A percentile compares a stretch with the other conserved stretches of the same genome.
Evolutionary conservation across 2,888 invertebrate species (phyloP).

Genomic region (Andrena bucephala): DNA sequence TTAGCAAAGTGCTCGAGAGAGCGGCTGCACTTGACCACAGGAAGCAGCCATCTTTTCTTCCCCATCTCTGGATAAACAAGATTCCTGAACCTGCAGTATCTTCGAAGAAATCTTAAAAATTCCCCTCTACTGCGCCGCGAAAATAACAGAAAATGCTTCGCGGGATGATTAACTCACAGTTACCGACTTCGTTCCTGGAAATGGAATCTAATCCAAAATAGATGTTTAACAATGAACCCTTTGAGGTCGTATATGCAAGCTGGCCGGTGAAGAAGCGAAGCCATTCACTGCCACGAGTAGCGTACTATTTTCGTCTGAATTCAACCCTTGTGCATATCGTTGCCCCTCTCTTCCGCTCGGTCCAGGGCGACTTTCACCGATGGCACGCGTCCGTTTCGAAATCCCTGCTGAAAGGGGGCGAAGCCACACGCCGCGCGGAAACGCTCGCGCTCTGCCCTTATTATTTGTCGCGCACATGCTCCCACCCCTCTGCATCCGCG

Average conservation of each 20-base stretch:
- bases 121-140: not conserved
- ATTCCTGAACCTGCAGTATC: not conserved
- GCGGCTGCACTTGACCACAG: constrained; percentile 78
- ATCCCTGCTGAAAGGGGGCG: constrained; percentile 64
- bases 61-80: constrained; percentile 57
- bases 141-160: not conserved
- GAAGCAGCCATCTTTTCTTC: constrained; percentile 67
- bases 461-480: constrained; percentile 70
- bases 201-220: constrained; percentile 32
- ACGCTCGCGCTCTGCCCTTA: constrained; percentile 66
- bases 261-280: constrained; percentile 62
- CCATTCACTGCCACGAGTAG: constrained; percentile 56
- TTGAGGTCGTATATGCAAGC: constrained; percentile 50
- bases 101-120: not conserved
- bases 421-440: constrained; percentile 67
- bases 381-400: constrained; percentile 79
- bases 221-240: constrained; percentile 62
- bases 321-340: constrained; percentile 68
- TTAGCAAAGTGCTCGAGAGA: constrained; percentile 76
- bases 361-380: constrained; percentile 74
- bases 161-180: constrained; percentile 6
- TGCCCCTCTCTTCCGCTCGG: constrained; percentile 59
- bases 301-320: constrained; percentile 68
- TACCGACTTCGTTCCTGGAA: not conserved
- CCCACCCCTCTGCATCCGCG: constrained; percentile 46